phyloP scores from a whole-genome alignment of 2,888 invertebrate species.

The Trichopoda pennipes region DNA sequence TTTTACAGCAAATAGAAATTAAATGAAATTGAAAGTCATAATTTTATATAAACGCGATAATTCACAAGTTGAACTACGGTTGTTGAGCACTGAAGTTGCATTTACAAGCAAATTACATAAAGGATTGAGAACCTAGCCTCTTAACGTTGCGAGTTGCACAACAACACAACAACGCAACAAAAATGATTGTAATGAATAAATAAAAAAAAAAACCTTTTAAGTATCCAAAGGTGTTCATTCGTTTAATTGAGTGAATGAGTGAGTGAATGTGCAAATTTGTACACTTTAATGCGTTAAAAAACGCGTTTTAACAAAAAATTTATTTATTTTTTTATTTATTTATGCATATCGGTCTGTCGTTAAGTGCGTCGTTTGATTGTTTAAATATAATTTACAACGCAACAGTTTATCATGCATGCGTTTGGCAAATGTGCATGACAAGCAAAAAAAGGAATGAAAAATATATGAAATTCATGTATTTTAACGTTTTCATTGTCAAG shows the following conservation, averaged over 20 bases:
- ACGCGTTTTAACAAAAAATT: background rate
- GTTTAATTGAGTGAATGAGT: slow-evolving; percentile 4
- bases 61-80: background rate
- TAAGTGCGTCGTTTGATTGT: slow-evolving; percentile 7
- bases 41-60: background rate
- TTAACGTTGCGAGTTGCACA: slow-evolving; percentile 16
- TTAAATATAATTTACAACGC: slow-evolving; percentile 7
- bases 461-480: slow-evolving; percentile 21
- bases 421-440: slow-evolving; percentile 17
- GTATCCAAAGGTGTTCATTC: slow-evolving; percentile 5
- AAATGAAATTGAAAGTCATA: slow-evolving; percentile 1
- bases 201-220: too few relatives aligned
- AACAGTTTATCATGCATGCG: slow-evolving; percentile 16
- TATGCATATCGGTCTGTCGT: background rate
- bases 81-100: slow-evolving; percentile 28
- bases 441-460: background rate
- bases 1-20: background rate
- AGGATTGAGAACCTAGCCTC: slow-evolving; percentile 7
- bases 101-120: background rate
- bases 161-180: too few relatives aligned
- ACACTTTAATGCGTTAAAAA: background rate
- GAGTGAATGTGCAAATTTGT: slow-evolving; percentile 9
- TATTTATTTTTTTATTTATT: background rate
- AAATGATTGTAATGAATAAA: background rate
- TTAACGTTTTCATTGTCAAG: slow-evolving; percentile 52